A percentile compares a stretch with the other conserved stretches of the same genome.
Evolutionary conservation across 1,140 invertebrate species (phyloP).

Genomic region (Phthorimaea operculella): DNA sequence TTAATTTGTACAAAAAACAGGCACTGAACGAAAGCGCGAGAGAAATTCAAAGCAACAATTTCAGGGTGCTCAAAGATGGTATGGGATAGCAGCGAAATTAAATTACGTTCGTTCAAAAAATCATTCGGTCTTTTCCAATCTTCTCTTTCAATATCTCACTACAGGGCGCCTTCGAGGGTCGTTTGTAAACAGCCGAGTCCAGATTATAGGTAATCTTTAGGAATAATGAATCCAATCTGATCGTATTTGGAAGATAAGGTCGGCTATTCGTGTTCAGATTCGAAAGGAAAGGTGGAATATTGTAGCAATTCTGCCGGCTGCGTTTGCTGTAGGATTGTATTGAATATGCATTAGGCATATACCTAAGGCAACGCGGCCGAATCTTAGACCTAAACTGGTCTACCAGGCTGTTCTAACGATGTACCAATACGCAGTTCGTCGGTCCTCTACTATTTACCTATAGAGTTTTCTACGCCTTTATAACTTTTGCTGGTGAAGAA

Average conservation of each 20-base stretch:
- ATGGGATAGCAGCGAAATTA: not conserved
- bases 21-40: not conserved
- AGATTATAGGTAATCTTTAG: slow-evolving; percentile 1
- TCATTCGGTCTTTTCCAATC: not conserved
- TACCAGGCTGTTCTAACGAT: too few relatives aligned
- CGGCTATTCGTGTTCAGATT: not conserved
- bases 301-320: too few relatives aligned
- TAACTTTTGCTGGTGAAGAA: too few relatives aligned
- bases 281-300: too few relatives aligned
- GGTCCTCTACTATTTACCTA: too few relatives aligned
- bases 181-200: not conserved
- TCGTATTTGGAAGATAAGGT: not conserved
- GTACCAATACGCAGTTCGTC: too few relatives aligned
- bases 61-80: not conserved
- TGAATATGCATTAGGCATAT: too few relatives aligned
- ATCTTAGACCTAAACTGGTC: too few relatives aligned
- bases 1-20: not conserved
- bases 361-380: too few relatives aligned
- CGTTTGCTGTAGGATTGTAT: too few relatives aligned
- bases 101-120: slow-evolving; percentile 1
- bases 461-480: too few relatives aligned
- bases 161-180: not conserved
- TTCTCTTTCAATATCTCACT: not conserved
- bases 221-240: slow-evolving; percentile 1
- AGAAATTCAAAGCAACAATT: not conserved